Evolutionary conservation across 2,888 invertebrate genomes (phyloP).

Genomic region (Oscheius sp.): DNA sequence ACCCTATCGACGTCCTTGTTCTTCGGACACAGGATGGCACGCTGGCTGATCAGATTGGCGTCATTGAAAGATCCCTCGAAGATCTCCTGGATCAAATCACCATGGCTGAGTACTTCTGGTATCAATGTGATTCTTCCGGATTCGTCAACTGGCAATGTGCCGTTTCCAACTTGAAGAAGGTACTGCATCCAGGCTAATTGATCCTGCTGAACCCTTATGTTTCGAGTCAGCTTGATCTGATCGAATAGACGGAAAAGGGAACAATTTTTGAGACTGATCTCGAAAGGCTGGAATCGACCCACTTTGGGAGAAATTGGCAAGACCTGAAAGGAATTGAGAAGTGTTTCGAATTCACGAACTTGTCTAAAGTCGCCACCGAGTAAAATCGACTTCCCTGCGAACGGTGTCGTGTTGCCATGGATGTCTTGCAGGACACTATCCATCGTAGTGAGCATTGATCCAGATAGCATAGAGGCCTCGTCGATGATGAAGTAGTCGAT

Average conservation of each 20-base stretch:
- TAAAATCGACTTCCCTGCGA: constrained; percentile 40
- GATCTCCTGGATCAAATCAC: constrained; percentile 4
- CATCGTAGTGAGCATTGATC: constrained; percentile 25
- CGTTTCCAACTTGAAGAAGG: constrained; percentile 35
- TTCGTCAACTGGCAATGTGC: neutral
- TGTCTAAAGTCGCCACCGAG: constrained; percentile 43
- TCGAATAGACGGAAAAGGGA: constrained; percentile 22
- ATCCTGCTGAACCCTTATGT: constrained; percentile 26
- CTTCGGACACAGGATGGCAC: constrained; percentile 29
- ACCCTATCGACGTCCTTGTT: constrained; percentile 24
- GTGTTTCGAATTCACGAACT: neutral
- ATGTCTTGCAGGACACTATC: constrained; percentile 38
- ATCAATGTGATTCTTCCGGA: constrained; percentile 1
- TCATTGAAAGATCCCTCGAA: constrained; percentile 9
- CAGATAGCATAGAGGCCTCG: constrained; percentile 40
- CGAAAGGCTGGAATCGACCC: constrained; percentile 12
- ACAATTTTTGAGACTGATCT: constrained; percentile 28
- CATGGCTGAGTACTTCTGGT: neutral
- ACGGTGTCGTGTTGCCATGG: constrained; percentile 15
- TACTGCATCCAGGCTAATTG: constrained; percentile 11
- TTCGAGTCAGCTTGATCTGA: constrained; percentile 9
- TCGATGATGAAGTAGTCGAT: constrained; percentile 32
- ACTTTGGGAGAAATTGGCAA: constrained; percentile 38
- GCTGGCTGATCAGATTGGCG: neutral
- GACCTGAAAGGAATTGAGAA: neutral